Evolutionary conservation across 1,140 invertebrate species (phyloP).

Genomic region (Dendrolimus kikuchii): DNA sequence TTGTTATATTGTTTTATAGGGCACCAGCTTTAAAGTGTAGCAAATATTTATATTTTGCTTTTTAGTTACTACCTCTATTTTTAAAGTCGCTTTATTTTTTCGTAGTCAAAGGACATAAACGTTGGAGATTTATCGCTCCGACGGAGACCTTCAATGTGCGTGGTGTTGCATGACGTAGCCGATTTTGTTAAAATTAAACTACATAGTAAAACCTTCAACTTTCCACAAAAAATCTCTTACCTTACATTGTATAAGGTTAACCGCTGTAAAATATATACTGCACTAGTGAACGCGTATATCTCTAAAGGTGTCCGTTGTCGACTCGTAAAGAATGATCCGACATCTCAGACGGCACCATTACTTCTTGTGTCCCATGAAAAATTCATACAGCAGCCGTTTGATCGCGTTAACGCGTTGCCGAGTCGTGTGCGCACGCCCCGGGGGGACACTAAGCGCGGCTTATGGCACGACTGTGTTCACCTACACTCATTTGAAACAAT

Average conservation of each 20-base stretch:
- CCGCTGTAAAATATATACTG: constrained; percentile 1
- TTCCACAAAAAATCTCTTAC: neutral
- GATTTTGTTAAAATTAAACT: too few relatives aligned
- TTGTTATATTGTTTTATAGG: constrained; percentile 2
- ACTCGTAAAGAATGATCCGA: constrained; percentile 67
- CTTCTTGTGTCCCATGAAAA: constrained; percentile 54
- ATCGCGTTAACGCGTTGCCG: constrained; percentile 45
- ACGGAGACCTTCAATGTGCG: too few relatives aligned
- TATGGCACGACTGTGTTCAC: constrained; percentile 21
- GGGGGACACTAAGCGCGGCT: constrained; percentile 36
- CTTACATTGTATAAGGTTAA: neutral
- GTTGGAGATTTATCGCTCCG: too few relatives aligned
- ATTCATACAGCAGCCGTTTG: constrained; percentile 55
- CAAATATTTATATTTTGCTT: too few relatives aligned
- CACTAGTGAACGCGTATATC: constrained; percentile 43
- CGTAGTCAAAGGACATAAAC: too few relatives aligned
- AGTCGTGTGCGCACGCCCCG: constrained; percentile 43
- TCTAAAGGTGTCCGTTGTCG: constrained; percentile 54
- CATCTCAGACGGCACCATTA: constrained; percentile 58
- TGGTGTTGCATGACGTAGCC: too few relatives aligned
- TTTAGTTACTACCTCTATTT: too few relatives aligned
- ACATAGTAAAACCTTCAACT: too few relatives aligned
- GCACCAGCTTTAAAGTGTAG: too few relatives aligned
- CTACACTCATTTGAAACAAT: constrained; percentile 13
- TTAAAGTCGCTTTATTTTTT: too few relatives aligned